Evolutionary conservation across 2,888 invertebrate species (phyloP).

Genomic region (Drosophila buzzatii): DNA sequence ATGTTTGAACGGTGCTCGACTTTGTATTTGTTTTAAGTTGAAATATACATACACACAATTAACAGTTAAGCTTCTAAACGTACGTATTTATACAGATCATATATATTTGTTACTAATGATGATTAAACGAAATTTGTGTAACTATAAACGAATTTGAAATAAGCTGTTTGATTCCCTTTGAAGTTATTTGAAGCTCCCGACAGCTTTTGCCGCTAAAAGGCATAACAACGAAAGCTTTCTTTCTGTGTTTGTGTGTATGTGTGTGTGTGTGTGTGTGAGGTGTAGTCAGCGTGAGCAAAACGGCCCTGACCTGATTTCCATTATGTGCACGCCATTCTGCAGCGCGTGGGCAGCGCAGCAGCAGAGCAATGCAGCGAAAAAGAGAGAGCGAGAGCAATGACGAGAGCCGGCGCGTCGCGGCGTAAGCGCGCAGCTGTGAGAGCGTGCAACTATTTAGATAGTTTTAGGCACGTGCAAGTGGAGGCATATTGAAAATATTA

Average conservation of each 20-base stretch:
- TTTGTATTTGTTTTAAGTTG: conserved; percentile 71
- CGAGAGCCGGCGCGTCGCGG: conserved; percentile 52
- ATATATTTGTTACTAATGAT: conserved; percentile 80
- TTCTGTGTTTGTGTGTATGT: no score
- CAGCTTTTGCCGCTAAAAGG: conserved; percentile 40
- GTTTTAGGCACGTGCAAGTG: background rate
- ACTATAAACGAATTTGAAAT: conserved; percentile 35
- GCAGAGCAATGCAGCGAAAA: conserved; percentile 49
- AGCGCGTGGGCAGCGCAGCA: conserved; percentile 68
- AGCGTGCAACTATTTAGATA: conserved; percentile 5
- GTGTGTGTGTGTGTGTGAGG: conserved; percentile 24
- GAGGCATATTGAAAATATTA: background rate
- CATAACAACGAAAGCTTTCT: conserved; percentile 37
- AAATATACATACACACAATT: conserved; percentile 48
- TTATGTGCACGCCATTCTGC: conserved; percentile 71
- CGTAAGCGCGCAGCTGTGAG: conserved; percentile 42
- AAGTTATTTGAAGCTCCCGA: conserved; percentile 23
- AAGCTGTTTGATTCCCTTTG: background rate
- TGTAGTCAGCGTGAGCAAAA: conserved; percentile 81
- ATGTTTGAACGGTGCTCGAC: conserved; percentile 76
- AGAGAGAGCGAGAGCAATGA: conserved; percentile 46
- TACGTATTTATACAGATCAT: conserved; percentile 77
- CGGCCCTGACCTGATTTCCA: conserved; percentile 85
- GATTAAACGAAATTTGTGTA: conserved; percentile 65
- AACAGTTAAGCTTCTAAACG: conserved; percentile 68